phyloP scores from a whole-genome alignment of 2,888 invertebrate species.

The Amiota mariae region DNA sequence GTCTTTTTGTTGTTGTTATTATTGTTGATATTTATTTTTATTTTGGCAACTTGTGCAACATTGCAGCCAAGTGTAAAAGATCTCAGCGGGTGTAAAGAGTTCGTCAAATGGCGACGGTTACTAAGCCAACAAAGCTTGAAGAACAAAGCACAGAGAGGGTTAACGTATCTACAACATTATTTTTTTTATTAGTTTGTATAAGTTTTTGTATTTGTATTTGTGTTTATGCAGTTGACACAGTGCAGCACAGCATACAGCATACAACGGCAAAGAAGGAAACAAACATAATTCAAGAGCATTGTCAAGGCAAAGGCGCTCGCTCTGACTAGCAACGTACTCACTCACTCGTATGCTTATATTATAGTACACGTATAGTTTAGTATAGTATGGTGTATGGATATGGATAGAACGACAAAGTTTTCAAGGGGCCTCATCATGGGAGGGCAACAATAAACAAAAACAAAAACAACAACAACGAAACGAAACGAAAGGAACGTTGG shows the following conservation, averaged over 20 bases:
- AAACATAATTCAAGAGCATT: conserved; percentile 65
- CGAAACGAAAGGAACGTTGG: neutral
- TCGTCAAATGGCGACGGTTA: conserved; percentile 13
- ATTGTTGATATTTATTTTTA: neutral
- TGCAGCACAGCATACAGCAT: conserved; percentile 23
- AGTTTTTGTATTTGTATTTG: no score
- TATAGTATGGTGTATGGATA: no score
- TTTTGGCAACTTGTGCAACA: conserved; percentile 29
- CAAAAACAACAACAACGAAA: no score
- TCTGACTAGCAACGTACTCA: neutral
- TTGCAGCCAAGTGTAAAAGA: conserved; percentile 14
- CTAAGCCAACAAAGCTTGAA: conserved; percentile 6
- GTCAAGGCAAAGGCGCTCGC: conserved; percentile 53
- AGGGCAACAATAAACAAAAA: no score
- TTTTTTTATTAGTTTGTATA: no score
- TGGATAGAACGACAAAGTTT: neutral
- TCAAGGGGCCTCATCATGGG: no score
- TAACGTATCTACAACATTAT: conserved; percentile 25
- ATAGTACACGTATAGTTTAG: neutral
- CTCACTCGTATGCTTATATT: neutral
- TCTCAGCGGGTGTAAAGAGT: neutral
- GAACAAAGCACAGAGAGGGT: conserved; percentile 29
- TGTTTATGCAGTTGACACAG: neutral
- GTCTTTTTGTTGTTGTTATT: neutral
- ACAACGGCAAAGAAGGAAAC: conserved; percentile 50